These are phyloP conservation scores for Lagria hirta DNA, from an alignment of 2,888 invertebrate genomes.

Conservation along the genomic window DNA sequence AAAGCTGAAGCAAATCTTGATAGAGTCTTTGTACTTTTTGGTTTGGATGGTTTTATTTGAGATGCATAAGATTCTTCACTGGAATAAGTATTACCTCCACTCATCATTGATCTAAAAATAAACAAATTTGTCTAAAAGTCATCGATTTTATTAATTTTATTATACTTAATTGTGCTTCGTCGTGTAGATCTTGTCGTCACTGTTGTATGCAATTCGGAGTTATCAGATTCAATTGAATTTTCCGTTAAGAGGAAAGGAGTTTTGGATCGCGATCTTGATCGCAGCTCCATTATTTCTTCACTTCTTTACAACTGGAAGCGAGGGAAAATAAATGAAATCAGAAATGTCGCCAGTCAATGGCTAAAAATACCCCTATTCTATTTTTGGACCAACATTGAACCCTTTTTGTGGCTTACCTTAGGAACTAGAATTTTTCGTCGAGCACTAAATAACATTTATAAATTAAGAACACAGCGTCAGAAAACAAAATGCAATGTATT, in stretches of 20 bases:
- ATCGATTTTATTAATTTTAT: slow-evolving; percentile 1
- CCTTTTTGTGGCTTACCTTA: slow-evolving; percentile 16
- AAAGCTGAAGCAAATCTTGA: slow-evolving; percentile 34
- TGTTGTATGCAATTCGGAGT: slow-evolving; percentile 52
- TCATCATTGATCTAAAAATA: slow-evolving; percentile 7
- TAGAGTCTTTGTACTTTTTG: slow-evolving; percentile 11
- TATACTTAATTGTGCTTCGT: slow-evolving; percentile 59
- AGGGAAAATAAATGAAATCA: slow-evolving; percentile 8
- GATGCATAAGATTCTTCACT: slow-evolving; percentile 26
- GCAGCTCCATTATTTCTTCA: slow-evolving; percentile 54
- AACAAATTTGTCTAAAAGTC: not conserved
- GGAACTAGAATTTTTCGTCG: not conserved
- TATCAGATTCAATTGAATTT: slow-evolving; percentile 58
- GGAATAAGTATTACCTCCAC: slow-evolving; percentile 1
- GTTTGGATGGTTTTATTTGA: slow-evolving; percentile 30
- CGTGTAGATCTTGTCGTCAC: slow-evolving; percentile 40
- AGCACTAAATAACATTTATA: not conserved
- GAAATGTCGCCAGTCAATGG: slow-evolving; percentile 21
- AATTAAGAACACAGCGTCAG: slow-evolving; percentile 6
- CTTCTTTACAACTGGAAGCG: no score
- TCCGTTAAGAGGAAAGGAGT: slow-evolving; percentile 67
- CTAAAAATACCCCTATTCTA: slow-evolving; percentile 25
- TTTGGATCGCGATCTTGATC: slow-evolving; percentile 71
- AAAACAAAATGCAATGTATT: no score
- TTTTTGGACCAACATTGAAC: slow-evolving; percentile 15